Conservation (phyloP, 2,797 vertebrate species). For the Galago senegalensis region DNA sequence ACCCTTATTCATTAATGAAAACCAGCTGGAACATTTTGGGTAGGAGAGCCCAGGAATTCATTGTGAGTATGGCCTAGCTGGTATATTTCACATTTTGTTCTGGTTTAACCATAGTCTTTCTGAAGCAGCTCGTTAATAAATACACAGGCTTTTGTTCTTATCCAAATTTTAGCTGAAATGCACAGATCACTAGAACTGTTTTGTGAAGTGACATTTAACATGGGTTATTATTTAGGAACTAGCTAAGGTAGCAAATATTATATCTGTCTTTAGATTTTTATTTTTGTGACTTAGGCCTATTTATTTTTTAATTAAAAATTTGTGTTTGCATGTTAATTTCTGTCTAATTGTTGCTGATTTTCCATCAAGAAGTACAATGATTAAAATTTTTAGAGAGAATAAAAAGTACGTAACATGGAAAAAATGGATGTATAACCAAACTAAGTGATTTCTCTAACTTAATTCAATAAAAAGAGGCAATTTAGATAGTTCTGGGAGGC, state of each 20-base stretch:
- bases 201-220: conserved; percentile 34
- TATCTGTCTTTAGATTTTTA: background rate
- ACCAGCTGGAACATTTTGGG: background rate
- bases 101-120: background rate
- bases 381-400: conserved; percentile 27
- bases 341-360: background rate
- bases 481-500: background rate
- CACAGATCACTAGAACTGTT: background rate
- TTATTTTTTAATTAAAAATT: background rate
- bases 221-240: background rate
- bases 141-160: background rate
- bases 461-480: background rate
- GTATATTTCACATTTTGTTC: background rate
- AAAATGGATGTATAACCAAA: background rate
- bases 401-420: background rate
- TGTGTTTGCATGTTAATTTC: background rate
- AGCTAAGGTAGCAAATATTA: background rate
- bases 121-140: background rate
- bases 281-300: background rate
- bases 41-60: background rate
- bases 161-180: background rate
- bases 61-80: background rate
- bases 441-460: background rate
- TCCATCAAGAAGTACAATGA: background rate
- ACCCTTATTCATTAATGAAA: background rate